Conservation (phyloP, 2,888 invertebrate genomes). For the Trachelus iudaicus region DNA sequence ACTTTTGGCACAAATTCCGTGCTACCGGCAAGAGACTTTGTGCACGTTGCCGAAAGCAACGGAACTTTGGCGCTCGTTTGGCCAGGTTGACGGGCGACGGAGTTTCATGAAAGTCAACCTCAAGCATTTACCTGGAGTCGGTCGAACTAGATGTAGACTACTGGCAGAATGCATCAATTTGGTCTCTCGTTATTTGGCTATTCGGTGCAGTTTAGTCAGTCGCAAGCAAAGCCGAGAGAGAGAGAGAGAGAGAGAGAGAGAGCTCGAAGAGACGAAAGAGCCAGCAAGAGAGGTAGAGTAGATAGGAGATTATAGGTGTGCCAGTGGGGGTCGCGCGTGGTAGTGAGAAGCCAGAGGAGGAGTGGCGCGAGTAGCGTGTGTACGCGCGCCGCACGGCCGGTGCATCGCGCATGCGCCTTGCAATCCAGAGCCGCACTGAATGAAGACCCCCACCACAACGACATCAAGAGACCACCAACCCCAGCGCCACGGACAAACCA, state of each 20-base stretch:
- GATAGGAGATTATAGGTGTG: slow-evolving; percentile 24
- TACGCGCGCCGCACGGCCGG: slow-evolving; percentile 48
- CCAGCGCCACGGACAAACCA: slow-evolving; percentile 1
- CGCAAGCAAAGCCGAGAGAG: neutral
- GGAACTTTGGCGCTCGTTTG: too few species aligned
- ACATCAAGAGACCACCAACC: slow-evolving; percentile 24
- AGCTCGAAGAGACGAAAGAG: neutral
- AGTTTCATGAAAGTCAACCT: too few species aligned
- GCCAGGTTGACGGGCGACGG: too few species aligned
- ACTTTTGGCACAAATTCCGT: too few species aligned
- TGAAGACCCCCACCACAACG: slow-evolving; percentile 55
- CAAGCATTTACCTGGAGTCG: too few species aligned
- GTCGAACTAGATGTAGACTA: too few species aligned
- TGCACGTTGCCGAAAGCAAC: too few species aligned
- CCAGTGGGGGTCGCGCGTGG: slow-evolving; percentile 35
- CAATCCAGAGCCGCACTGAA: slow-evolving; percentile 54
- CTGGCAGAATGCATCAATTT: too few species aligned
- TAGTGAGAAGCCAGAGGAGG: slow-evolving; percentile 16
- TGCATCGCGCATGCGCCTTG: slow-evolving; percentile 52
- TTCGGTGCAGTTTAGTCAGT: too few species aligned
- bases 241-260: neutral
- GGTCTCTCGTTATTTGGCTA: too few species aligned
- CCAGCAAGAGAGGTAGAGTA: slow-evolving; percentile 17
- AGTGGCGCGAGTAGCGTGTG: slow-evolving; percentile 63
- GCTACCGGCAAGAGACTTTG: too few species aligned